phyloP scores from a whole-genome alignment of 2,113 vertebrate genomes.

The Mohoua ochrocephala region DNA sequence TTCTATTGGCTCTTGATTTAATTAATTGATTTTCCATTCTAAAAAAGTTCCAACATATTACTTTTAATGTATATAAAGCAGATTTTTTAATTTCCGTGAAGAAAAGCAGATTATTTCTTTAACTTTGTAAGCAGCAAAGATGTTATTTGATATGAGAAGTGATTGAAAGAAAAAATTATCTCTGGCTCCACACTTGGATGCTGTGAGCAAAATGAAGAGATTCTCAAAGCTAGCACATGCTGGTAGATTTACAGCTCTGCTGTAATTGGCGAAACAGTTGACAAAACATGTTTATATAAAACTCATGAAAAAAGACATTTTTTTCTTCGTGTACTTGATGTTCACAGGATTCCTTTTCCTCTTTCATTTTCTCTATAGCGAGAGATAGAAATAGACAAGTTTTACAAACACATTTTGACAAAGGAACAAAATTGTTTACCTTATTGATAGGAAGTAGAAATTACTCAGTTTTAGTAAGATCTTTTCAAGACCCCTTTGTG shows the following conservation, averaged over 20 bases:
- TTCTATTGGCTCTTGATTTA: not conserved
- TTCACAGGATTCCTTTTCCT: not conserved
- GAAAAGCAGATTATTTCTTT: not conserved
- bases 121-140: not conserved
- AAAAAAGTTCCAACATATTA: not conserved
- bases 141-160: not conserved
- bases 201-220: constrained; percentile 11
- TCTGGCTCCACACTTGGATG: not conserved
- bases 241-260: constrained; percentile 10
- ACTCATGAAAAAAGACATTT: not conserved
- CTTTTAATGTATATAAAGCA: not conserved
- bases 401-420: not conserved
- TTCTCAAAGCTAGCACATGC: not conserved
- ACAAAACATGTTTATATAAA: not conserved
- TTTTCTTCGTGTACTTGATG: not conserved
- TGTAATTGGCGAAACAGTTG: constrained; percentile 17
- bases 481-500: not conserved
- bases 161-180: not conserved
- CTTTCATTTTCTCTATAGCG: not conserved
- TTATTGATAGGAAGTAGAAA: not conserved
- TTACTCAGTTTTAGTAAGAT: not conserved
- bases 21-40: not conserved
- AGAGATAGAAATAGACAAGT: not conserved
- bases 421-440: not conserved
- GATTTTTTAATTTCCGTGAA: not conserved